These are phyloP conservation scores for Microctenopoma steveboyesi DNA, from an alignment of 2,797 vertebrate genomes.

Conservation along the genomic window DNA sequence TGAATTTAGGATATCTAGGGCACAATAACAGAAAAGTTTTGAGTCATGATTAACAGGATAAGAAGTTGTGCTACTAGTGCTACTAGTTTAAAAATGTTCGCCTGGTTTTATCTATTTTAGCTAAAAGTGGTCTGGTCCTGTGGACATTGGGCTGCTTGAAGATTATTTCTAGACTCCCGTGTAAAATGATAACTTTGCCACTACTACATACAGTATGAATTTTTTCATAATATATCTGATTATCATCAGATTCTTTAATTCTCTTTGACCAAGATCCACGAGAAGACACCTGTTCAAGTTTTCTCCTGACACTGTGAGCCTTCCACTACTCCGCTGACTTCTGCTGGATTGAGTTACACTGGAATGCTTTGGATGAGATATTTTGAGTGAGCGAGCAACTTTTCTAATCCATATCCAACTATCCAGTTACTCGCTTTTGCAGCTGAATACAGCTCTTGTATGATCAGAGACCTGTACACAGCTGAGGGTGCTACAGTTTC, in stretches of 20 bases:
- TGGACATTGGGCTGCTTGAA: too few relatives aligned
- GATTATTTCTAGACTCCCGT: too few relatives aligned
- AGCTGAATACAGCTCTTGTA: constrained; percentile 71
- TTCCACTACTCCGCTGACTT: constrained; percentile 26
- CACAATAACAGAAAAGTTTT: too few relatives aligned
- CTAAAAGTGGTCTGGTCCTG: too few relatives aligned
- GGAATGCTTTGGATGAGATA: constrained; percentile 70
- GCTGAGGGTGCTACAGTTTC: constrained; percentile 76
- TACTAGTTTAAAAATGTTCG: too few relatives aligned
- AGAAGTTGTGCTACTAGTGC: too few relatives aligned
- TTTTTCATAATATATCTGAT: background rate
- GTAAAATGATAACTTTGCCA: too few relatives aligned
- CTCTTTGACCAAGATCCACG: constrained; percentile 14
- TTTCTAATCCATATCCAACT: constrained; percentile 62
- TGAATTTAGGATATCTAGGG: too few relatives aligned
- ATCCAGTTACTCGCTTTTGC: constrained; percentile 57
- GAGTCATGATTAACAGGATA: too few relatives aligned
- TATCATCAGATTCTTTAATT: constrained; percentile 4
- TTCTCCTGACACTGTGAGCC: constrained; percentile 54
- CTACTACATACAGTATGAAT: too few relatives aligned
- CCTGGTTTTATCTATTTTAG: too few relatives aligned
- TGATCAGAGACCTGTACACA: constrained; percentile 70
- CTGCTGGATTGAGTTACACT: constrained; percentile 60
- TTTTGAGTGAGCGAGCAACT: constrained; percentile 59
- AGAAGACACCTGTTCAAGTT: constrained; percentile 62